phyloP scores from a whole-genome alignment of 2,113 vertebrate genomes.

The rat (Rattus norvegicus) region GRCr8 NC_086031.1:977501-978000 shows the following conservation, averaged over 20 bases:
- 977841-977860: slow-evolving; percentile 46
- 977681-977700: slow-evolving; percentile 41
- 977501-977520: not conserved
- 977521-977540: not conserved
- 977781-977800: slow-evolving; percentile 74
- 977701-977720: slow-evolving; percentile 35
- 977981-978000: not conserved
- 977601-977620: not conserved
- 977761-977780: slow-evolving; percentile 77
- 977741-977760: slow-evolving; percentile 67
- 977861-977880: slow-evolving; percentile 72
- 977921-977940: slow-evolving; percentile 66
- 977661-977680: slow-evolving; percentile 21
- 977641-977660: not conserved
- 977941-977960: slow-evolving; percentile 49
- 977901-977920: slow-evolving; percentile 59
- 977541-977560: not conserved
- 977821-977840: slow-evolving; percentile 72
- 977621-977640: not conserved
- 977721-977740: slow-evolving; percentile 45
- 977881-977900: slow-evolving; percentile 73
- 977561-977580: not conserved
- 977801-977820: slow-evolving; percentile 55
- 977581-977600: not conserved
- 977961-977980: not conserved